Evolutionary conservation across 2,113 vertebrate genomes (phyloP).

Genomic region (Ia io): DNA sequence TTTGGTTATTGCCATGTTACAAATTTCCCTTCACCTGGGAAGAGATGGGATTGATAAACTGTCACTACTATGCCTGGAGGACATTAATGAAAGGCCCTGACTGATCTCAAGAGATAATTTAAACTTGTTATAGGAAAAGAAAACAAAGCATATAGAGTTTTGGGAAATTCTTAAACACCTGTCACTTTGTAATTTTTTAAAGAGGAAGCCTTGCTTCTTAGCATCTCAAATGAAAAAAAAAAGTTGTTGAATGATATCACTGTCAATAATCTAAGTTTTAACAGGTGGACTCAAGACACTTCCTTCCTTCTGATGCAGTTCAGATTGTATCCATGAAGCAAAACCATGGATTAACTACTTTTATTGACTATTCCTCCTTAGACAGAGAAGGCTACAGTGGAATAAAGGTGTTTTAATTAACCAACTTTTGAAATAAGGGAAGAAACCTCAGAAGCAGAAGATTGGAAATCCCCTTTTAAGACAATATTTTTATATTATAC

Average conservation of each 20-base stretch:
- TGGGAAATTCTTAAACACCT: background rate
- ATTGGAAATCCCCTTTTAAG: background rate
- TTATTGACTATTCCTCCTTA: background rate
- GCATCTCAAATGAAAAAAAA: conserved; percentile 32
- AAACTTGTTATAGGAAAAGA: background rate
- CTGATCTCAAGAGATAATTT: conserved; percentile 5
- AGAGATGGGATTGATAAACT: conserved; percentile 30
- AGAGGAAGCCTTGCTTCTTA: background rate
- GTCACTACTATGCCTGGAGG: conserved; percentile 5
- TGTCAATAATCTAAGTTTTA: background rate
- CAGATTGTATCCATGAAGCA: background rate
- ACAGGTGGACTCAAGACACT: background rate
- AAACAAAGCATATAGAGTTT: background rate
- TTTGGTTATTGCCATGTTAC: conserved; percentile 50
- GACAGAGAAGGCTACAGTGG: background rate
- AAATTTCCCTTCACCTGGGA: conserved; percentile 48
- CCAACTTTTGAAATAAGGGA: conserved; percentile 18
- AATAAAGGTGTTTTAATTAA: background rate
- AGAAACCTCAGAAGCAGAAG: conserved; percentile 22
- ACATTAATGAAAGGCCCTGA: conserved; percentile 6
- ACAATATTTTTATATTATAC: background rate
- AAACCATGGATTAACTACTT: background rate
- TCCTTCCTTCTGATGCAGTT: conserved; percentile 25
- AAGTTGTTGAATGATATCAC: background rate
- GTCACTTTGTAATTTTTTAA: background rate